Conservation (phyloP, 2,113 vertebrate species). For the Brachyistius frenatus region DNA sequence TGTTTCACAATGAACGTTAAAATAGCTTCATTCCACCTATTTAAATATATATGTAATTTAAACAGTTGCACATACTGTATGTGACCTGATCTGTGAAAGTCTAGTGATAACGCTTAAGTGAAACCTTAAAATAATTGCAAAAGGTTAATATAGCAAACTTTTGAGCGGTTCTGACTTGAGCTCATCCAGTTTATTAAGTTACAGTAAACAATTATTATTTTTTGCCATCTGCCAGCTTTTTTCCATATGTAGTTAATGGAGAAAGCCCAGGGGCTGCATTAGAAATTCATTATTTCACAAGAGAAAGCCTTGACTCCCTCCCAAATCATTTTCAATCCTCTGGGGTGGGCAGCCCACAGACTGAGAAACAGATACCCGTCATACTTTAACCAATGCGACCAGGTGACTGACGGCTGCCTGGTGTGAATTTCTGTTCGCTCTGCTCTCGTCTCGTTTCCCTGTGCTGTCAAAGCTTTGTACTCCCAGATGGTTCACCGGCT, state of each 20-base stretch:
- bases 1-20: no score
- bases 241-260: slow-evolving; percentile 11
- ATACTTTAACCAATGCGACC: slow-evolving; percentile 28
- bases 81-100: neutral
- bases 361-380: slow-evolving; percentile 53
- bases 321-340: slow-evolving; percentile 28
- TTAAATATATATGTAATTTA: no score
- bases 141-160: neutral
- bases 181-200: neutral
- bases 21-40: no score
- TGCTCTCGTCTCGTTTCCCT: slow-evolving; percentile 33
- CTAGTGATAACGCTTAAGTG: neutral
- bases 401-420: slow-evolving; percentile 45
- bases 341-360: slow-evolving; percentile 27
- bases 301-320: slow-evolving; percentile 12
- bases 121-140: slow-evolving; percentile 9
- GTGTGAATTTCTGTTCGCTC: slow-evolving; percentile 39
- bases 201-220: slow-evolving; percentile 2
- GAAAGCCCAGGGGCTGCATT: slow-evolving; percentile 21
- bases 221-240: neutral
- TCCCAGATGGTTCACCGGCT: slow-evolving; percentile 30
- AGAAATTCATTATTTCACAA: slow-evolving; percentile 27
- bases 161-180: neutral
- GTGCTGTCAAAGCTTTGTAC: slow-evolving; percentile 27
- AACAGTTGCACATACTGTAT: neutral